Conservation (phyloP, 2,113 vertebrate genomes). For the Thinocorus orbignyianus region DNA sequence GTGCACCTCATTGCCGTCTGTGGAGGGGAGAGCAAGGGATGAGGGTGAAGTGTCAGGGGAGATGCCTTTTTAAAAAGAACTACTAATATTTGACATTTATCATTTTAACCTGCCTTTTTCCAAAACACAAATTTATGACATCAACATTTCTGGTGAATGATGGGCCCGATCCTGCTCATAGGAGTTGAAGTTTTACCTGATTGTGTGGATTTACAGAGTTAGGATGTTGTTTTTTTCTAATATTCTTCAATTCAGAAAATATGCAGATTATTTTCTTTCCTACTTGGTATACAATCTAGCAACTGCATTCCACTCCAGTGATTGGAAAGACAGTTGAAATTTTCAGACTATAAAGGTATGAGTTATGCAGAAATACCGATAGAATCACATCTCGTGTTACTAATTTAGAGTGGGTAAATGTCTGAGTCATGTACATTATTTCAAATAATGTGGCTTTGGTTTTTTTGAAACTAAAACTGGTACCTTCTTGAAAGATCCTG, state of each 20-base stretch:
- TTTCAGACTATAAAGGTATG: not conserved
- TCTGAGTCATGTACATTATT: not conserved
- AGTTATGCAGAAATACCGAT: not conserved
- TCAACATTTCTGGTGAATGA: not conserved
- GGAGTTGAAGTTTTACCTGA: not conserved
- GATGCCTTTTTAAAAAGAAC: conserved; percentile 72
- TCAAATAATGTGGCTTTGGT: not conserved
- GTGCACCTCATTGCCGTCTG: conserved; percentile 82
- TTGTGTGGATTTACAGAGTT: not conserved
- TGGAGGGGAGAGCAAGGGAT: conserved; percentile 64
- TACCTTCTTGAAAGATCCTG: not conserved
- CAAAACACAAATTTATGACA: not conserved
- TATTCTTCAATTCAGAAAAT: not conserved
- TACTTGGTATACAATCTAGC: not conserved
- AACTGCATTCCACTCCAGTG: not conserved
- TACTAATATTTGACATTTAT: conserved; percentile 86
- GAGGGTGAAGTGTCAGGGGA: conserved; percentile 73
- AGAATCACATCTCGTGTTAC: not conserved
- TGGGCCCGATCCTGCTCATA: not conserved
- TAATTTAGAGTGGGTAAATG: not conserved
- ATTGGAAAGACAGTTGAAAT: not conserved
- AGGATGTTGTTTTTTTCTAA: not conserved
- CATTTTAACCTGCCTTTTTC: conserved; percentile 67
- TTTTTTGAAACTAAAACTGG: not conserved
- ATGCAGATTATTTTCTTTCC: not conserved